phyloP scores from a whole-genome alignment of 2,888 invertebrate genomes.

The Leucophora obtusa region DNA sequence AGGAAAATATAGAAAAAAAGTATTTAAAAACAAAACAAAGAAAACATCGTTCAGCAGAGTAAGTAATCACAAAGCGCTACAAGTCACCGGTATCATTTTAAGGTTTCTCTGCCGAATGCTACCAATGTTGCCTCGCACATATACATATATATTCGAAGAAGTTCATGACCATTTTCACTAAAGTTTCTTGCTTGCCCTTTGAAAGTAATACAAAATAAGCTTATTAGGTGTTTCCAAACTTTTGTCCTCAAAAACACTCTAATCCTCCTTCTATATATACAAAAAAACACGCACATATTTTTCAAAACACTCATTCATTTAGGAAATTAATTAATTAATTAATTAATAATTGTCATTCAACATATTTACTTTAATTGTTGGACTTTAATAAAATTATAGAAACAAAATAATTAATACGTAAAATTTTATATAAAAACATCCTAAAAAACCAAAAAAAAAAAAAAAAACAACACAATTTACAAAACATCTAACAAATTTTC shows the following conservation, averaged over 20 bases:
- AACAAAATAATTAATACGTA: conserved; percentile 22
- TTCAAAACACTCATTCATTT: conserved; percentile 5
- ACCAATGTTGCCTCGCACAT: too few relatives aligned
- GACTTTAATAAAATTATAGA: conserved; percentile 38
- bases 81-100: too few relatives aligned
- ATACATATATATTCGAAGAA: too few relatives aligned
- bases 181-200: too few relatives aligned
- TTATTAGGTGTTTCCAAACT: neutral
- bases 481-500: conserved; percentile 17
- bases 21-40: too few relatives aligned
- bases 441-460: conserved; percentile 13
- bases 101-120: too few relatives aligned
- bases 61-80: too few relatives aligned
- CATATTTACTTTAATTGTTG: conserved; percentile 55
- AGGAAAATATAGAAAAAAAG: too few relatives aligned
- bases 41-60: too few relatives aligned
- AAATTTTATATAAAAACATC: conserved; percentile 27
- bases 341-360: conserved; percentile 38
- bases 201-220: neutral
- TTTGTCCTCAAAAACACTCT: neutral
- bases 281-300: neutral
- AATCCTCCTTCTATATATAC: neutral
- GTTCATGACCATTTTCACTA: too few relatives aligned
- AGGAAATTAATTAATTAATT: conserved; percentile 11
- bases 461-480: conserved; percentile 22